Conservation (phyloP, 2,888 invertebrate species). For the Cryptops parisi region DNA sequence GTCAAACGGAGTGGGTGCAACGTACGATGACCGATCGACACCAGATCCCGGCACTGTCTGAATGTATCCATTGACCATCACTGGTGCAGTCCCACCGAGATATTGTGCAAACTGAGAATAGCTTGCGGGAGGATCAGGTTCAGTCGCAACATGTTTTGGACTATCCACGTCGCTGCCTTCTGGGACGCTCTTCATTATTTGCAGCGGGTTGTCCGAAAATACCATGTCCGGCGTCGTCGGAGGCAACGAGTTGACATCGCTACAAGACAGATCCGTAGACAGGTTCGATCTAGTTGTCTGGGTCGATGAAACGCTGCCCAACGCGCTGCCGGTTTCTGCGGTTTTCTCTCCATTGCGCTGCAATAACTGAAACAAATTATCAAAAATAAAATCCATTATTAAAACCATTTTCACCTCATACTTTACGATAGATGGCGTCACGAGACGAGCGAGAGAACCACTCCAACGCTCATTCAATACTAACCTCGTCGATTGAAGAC, state of each 20-base stretch:
- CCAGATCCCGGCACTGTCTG: background rate
- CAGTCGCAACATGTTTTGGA: background rate
- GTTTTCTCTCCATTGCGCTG: conserved; percentile 1
- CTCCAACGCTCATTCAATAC: too few species aligned
- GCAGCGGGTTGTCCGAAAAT: conserved; percentile 14
- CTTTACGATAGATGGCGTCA: too few species aligned
- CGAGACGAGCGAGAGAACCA: too few species aligned
- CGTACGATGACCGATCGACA: conserved; percentile 2
- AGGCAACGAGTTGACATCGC: conserved; percentile 12
- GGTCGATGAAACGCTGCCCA: conserved; percentile 14
- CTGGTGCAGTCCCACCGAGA: background rate
- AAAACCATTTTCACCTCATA: too few species aligned
- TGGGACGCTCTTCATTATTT: background rate
- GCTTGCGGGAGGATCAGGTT: background rate
- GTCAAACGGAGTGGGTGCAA: background rate
- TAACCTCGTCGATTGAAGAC: conserved; percentile 15
- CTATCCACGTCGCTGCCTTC: background rate
- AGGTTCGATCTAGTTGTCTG: conserved; percentile 15
- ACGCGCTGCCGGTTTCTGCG: conserved; percentile 2
- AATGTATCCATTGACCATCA: background rate
- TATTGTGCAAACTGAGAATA: conserved; percentile 9
- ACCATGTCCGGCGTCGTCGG: conserved; percentile 16
- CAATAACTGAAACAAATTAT: conserved; percentile 3
- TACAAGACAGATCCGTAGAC: conserved; percentile 14
- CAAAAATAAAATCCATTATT: background rate